Percentiles rank a stretch among this genome's conserved stretches.
Conservation (phyloP, 1,140 invertebrate species). For the Drosophila lacteicornis region DNA sequence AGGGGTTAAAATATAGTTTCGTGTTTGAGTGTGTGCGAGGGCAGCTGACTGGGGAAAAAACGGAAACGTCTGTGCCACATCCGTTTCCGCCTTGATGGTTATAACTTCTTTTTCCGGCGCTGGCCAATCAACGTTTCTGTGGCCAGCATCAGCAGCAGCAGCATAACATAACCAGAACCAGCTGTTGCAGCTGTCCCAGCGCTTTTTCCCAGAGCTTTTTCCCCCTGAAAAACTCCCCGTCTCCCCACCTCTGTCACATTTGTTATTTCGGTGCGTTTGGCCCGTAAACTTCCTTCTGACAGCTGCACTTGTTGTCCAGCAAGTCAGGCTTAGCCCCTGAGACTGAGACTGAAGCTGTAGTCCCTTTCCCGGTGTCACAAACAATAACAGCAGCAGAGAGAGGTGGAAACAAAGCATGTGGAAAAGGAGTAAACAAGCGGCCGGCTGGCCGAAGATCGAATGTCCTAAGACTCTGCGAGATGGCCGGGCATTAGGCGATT, state of each 20-base stretch:
- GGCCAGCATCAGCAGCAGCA: conserved; percentile 45
- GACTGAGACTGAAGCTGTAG: conserved; percentile 19
- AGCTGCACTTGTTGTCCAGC: conserved; percentile 65
- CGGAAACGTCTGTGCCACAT: conserved; percentile 78
- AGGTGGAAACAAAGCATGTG: conserved; percentile 43
- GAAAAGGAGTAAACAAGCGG: conserved; percentile 38
- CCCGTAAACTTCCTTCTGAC: conserved; percentile 69
- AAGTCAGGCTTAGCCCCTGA: conserved; percentile 51
- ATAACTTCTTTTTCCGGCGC: conserved; percentile 80
- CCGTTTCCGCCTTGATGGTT: conserved; percentile 78
- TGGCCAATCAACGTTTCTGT: conserved; percentile 73
- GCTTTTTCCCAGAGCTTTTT: conserved; percentile 28
- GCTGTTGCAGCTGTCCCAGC: conserved; percentile 62
- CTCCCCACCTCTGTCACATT: conserved; percentile 8
- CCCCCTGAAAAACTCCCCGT: conserved; percentile 10
- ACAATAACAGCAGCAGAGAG: conserved; percentile 62
- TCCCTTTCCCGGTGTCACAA: conserved; percentile 47
- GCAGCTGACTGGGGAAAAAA: conserved; percentile 31
- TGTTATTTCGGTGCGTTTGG: conserved; percentile 62
- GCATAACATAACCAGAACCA: conserved; percentile 32
- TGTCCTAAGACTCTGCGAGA: conserved; percentile 22
- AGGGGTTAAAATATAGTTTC: conserved; percentile 41
- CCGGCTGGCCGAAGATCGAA: conserved; percentile 16
- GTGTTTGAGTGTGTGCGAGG: conserved; percentile 3
- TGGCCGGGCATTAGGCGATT: conserved; percentile 26